Percentiles rank a stretch among this genome's conserved stretches.
Conservation (phyloP, 1,140 invertebrate genomes). For the Brachionus asplanchnoidis region DNA sequence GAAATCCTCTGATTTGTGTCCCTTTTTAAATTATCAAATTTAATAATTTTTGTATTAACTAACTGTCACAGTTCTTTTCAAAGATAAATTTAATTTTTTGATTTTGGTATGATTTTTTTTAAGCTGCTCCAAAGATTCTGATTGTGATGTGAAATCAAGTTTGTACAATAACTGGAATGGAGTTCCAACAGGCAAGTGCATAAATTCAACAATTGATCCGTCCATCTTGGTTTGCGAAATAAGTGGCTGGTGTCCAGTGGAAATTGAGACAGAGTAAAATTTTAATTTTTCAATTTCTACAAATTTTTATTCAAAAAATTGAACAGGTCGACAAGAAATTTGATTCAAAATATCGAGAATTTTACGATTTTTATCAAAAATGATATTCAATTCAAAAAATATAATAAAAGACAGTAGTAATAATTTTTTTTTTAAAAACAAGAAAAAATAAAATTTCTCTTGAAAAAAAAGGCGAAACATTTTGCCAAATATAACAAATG, state of each 20-base stretch:
- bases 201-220: conserved; percentile 45
- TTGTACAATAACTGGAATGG: conserved; percentile 46
- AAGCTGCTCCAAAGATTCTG: not conserved
- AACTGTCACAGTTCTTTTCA: too few species aligned
- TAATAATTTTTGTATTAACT: too few species aligned
- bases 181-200: conserved; percentile 57
- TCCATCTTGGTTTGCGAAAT: conserved; percentile 56
- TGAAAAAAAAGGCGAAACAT: conserved; percentile 25
- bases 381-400: conserved; percentile 43
- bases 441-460: not conserved
- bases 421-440: not conserved
- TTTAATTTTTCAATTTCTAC: not conserved
- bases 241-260: conserved; percentile 60
- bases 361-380: conserved; percentile 44
- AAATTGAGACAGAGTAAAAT: conserved; percentile 20
- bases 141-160: not conserved
- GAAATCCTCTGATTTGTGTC: too few species aligned
- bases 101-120: not conserved
- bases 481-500: conserved; percentile 22
- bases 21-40: too few species aligned
- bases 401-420: conserved; percentile 29
- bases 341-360: conserved; percentile 38
- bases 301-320: not conserved
- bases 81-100: not conserved
- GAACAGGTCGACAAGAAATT: conserved; percentile 8